A percentile compares a stretch with the other conserved stretches of the same genome.
Conservation (phyloP, 92 coral and sea anemone species). For the Metridium senile region DNA sequence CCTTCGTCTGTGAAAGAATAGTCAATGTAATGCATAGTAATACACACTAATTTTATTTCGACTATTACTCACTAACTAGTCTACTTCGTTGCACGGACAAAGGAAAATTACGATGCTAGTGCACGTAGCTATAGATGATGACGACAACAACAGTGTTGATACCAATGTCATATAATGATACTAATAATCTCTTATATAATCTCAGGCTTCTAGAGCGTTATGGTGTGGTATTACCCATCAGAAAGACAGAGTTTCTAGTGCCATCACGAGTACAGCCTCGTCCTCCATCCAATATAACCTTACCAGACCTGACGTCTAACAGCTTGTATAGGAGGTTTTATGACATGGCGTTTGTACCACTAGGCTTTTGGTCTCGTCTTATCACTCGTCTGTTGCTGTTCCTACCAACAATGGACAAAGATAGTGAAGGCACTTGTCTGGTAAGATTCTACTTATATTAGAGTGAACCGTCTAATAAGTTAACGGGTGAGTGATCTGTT, state of each 20-base stretch:
- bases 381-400: constrained; percentile 71
- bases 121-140: not conserved
- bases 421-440: constrained; percentile 7
- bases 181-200: not conserved
- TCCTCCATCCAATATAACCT: constrained; percentile 39
- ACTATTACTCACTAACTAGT: too few species aligned
- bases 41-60: too few species aligned
- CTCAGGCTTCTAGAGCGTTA: constrained; percentile 75
- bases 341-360: constrained; percentile 78
- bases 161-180: not conserved
- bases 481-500: too few species aligned
- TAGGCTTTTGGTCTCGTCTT: constrained; percentile 87
- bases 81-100: too few species aligned
- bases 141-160: not conserved
- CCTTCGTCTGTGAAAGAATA: too few species aligned
- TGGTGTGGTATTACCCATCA: constrained; percentile 76
- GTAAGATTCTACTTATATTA: not conserved
- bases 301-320: constrained; percentile 42
- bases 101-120: too few species aligned
- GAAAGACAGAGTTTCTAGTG: constrained; percentile 56
- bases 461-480: too few species aligned
- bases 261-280: constrained; percentile 62
- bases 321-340: constrained; percentile 63
- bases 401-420: constrained; percentile 43
- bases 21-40: too few species aligned